These are phyloP conservation scores for Liopterus haemorrhoidalis DNA, from an alignment of 2,888 invertebrate species.

Conservation along the genomic window DNA sequence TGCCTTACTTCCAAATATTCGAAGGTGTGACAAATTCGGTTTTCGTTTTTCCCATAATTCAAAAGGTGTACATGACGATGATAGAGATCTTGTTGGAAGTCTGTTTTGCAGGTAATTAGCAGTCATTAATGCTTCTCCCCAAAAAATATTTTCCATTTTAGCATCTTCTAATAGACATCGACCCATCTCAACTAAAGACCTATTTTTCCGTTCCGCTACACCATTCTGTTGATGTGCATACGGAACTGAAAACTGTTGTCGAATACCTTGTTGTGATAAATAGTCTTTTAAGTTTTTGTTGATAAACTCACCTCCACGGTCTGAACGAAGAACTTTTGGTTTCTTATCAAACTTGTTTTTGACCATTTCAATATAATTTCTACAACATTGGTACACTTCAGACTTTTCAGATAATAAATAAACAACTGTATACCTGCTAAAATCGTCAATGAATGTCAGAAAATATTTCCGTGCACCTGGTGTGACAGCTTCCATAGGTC, in stretches of 20 bases:
- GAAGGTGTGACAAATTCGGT: conserved; percentile 36
- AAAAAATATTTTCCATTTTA: conserved; percentile 30
- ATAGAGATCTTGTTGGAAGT: conserved; percentile 23
- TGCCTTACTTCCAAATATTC: conserved; percentile 39
- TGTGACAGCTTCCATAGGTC: no score
- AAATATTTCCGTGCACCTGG: no score
- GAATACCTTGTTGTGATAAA: conserved; percentile 31
- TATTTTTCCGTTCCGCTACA: conserved; percentile 37
- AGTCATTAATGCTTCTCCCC: conserved; percentile 38
- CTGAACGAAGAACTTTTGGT: conserved; percentile 31
- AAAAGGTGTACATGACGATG: conserved; percentile 33
- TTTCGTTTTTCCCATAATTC: conserved; percentile 39
- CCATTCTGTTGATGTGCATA: conserved; percentile 42
- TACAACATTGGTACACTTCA: conserved; percentile 23
- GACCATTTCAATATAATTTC: conserved; percentile 28
- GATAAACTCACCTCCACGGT: conserved; percentile 35
- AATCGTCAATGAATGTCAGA: conserved; percentile 30
- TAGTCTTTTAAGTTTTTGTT: conserved; percentile 31
- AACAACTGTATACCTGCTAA: conserved; percentile 20
- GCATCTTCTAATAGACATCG: conserved; percentile 33
- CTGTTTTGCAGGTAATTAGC: conserved; percentile 28
- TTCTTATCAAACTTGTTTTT: conserved; percentile 35
- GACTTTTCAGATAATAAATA: conserved; percentile 31
- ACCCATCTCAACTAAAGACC: conserved; percentile 38
- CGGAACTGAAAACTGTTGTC: conserved; percentile 34